phyloP scores from a whole-genome alignment of 2,888 invertebrate species.

The Oscheius sp. region DNA sequence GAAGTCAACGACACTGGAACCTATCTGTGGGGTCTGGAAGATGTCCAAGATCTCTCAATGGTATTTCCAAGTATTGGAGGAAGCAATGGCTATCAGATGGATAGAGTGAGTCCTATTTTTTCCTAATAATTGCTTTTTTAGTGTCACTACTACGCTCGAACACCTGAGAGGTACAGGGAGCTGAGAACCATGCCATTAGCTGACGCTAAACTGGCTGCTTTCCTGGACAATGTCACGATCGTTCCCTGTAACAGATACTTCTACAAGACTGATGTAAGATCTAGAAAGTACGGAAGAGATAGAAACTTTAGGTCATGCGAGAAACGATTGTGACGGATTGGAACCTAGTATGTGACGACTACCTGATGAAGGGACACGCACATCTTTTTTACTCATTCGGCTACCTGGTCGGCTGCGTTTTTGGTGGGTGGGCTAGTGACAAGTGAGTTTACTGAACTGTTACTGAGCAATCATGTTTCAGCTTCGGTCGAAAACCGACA shows the following conservation, averaged over 20 bases:
- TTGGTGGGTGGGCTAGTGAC: constrained; percentile 71
- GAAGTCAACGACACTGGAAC: constrained; percentile 52
- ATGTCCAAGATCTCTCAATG: constrained; percentile 60
- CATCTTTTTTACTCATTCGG: constrained; percentile 73
- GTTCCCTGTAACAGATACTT: constrained; percentile 65
- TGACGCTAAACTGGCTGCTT: constrained; percentile 57
- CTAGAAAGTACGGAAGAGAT: no score
- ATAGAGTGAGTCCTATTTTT: constrained; percentile 36
- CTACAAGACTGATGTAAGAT: constrained; percentile 64
- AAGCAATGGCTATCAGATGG: constrained; percentile 42
- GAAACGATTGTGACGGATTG: constrained; percentile 73
- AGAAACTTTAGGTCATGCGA: constrained; percentile 50
- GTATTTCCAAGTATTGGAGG: constrained; percentile 62
- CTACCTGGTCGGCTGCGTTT: constrained; percentile 71
- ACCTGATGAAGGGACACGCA: constrained; percentile 72
- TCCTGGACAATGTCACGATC: constrained; percentile 53
- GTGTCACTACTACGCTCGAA: constrained; percentile 68
- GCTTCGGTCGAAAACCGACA: constrained; percentile 73
- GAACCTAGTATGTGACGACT: constrained; percentile 72
- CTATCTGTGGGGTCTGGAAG: constrained; percentile 61
- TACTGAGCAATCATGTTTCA: constrained; percentile 31
- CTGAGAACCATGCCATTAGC: constrained; percentile 64
- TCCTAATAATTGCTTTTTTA: constrained; percentile 22
- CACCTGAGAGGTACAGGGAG: constrained; percentile 62
- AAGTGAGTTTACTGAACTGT: constrained; percentile 42